Evolutionary conservation across 2,888 invertebrate genomes (phyloP).

Genomic region (Eudemis profundana): DNA sequence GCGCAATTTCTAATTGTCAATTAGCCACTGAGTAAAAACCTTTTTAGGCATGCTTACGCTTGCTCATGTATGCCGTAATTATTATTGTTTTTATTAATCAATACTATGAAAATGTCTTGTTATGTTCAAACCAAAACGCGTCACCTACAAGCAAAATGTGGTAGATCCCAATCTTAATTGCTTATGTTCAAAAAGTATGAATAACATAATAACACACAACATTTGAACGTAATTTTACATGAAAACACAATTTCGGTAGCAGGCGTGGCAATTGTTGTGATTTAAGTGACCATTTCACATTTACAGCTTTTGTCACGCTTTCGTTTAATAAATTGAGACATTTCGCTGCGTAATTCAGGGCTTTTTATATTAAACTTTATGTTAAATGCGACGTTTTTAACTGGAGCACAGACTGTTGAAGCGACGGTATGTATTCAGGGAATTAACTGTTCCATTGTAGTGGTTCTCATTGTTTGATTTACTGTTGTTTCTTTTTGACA

Average conservation of each 20-base stretch:
- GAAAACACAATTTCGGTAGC: constrained; percentile 67
- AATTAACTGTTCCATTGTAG: constrained; percentile 36
- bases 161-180: constrained; percentile 59
- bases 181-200: constrained; percentile 61
- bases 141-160: constrained; percentile 25
- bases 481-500: constrained; percentile 4
- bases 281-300: constrained; percentile 70
- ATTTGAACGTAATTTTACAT: constrained; percentile 65
- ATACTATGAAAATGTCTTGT: background rate
- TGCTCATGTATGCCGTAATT: too few relatives aligned
- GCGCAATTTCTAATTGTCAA: too few relatives aligned
- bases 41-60: too few relatives aligned
- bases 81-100: too few relatives aligned
- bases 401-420: constrained; percentile 15
- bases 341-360: constrained; percentile 61
- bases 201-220: constrained; percentile 58
- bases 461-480: constrained; percentile 22
- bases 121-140: constrained; percentile 7
- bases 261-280: constrained; percentile 70
- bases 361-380: constrained; percentile 57
- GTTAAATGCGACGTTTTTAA: constrained; percentile 52
- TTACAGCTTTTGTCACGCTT: constrained; percentile 76
- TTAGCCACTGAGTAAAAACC: too few relatives aligned
- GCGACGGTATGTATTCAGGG: constrained; percentile 26
- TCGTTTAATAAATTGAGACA: constrained; percentile 73